These are phyloP conservation scores for Rhinogobio ventralis DNA, from an alignment of 2,797 vertebrate species.

Conservation along the genomic window DNA sequence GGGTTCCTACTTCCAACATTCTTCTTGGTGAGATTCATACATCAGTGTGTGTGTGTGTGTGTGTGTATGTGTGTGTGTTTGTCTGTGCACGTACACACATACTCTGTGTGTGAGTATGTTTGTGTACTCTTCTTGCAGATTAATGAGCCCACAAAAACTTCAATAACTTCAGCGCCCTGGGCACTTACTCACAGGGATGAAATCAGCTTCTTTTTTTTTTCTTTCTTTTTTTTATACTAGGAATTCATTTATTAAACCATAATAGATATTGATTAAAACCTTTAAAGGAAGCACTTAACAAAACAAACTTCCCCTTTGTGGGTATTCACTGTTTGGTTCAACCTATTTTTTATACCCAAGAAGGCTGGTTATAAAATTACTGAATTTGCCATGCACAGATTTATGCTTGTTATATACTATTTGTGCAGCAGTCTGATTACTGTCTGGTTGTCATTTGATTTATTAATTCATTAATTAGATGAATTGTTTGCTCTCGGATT, in stretches of 20 bases:
- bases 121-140: constrained; percentile 1
- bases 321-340: not conserved
- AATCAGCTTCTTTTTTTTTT: not conserved
- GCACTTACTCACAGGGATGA: not conserved
- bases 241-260: constrained; percentile 7
- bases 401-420: not conserved
- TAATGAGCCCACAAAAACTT: constrained; percentile 9
- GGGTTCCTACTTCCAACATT: constrained; percentile 85
- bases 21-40: constrained; percentile 84
- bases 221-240: not conserved
- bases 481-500: not conserved
- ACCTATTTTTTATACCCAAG: not conserved
- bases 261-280: constrained; percentile 6
- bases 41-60: not conserved
- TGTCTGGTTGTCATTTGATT: not conserved
- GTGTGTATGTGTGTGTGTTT: not conserved
- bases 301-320: not conserved
- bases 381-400: constrained; percentile 16
- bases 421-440: not conserved
- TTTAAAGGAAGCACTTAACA: not conserved
- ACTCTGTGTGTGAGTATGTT: not conserved
- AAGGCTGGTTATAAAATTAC: not conserved
- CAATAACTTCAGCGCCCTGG: not conserved
- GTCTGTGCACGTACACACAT: not conserved
- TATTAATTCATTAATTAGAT: not conserved